Evolutionary conservation across 2,797 vertebrate genomes (phyloP), one percentile per base, ranked within the genome.

Genomic region (Tympanoctomys barrerae): DNA sequence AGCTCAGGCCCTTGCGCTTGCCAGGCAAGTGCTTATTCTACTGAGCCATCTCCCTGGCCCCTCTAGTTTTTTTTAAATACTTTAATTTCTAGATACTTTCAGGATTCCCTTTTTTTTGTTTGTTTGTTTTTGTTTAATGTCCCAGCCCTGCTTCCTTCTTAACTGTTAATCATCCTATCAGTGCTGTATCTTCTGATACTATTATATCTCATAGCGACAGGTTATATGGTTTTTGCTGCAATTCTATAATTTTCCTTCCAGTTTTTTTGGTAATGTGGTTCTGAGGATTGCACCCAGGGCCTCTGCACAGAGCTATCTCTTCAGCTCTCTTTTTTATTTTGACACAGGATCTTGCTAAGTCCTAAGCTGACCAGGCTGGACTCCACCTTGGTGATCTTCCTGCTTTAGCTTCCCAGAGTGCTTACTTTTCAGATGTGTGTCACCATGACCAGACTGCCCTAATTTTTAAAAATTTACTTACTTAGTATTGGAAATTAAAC

Each of bases 61-160:
- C 22, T 80, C 49, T 94, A 66, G 22, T 83, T 71, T 39, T 82
- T 71, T 16, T 71, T 81, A 46, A 68, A n/a, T 31, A 3, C 79
- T 21, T 89, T 91, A 94, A 75, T 89, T 89, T 94, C 62, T 89
- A n/a, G 33, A 39, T 81, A 68, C 4, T 18, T 68, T 82, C 22
- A 28, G 42, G 9, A 68, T 86, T 14, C 46, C 5, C 12, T n/a
- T 62, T 68, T 33, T 42, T 42, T 42, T 42, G 42, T 42, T 42
- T 42, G 64, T 70, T 61, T 24, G n/a, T 42, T 81, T 61, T 26
- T 78, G 7, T 78, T 78, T 33, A 14, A 28, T 33, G 26, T 78
- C 16, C 52, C 1, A 61, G 14, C 64, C 39, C 82, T 49, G 11
- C 52, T 70, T 49, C 31, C 68, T 42, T 66, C 31, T 52, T 57